A percentile compares a stretch with the other conserved stretches of the same genome.
Evolutionary conservation across 2,888 invertebrate species (phyloP).

Genomic region (Poecilobothrus nobilitatus): DNA sequence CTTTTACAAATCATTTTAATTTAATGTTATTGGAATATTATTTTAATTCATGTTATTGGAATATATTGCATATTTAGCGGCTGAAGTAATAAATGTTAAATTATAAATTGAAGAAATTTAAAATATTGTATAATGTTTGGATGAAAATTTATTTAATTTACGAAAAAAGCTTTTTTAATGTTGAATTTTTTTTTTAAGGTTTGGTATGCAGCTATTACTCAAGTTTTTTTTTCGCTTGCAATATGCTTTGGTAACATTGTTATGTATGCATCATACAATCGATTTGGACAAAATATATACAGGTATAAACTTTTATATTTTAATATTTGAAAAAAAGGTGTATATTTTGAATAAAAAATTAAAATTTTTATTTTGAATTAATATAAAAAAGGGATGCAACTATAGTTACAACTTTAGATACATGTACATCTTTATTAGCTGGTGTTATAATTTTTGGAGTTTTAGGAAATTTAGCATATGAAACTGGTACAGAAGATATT

Average conservation of each 20-base stretch:
- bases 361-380: conserved; percentile 19
- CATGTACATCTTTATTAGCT: conserved; percentile 71
- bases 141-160: neutral
- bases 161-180: neutral
- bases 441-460: conserved; percentile 78
- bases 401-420: conserved; percentile 73
- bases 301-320: conserved; percentile 34
- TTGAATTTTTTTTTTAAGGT: conserved; percentile 40
- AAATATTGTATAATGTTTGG: neutral
- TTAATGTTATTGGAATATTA: neutral
- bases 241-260: conserved; percentile 55
- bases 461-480: conserved; percentile 68
- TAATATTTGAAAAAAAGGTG: neutral
- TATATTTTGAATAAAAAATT: neutral
- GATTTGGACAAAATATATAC: conserved; percentile 52
- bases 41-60: too few species aligned
- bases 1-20: neutral
- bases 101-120: neutral
- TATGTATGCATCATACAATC: conserved; percentile 55
- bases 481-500: conserved; percentile 52
- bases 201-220: conserved; percentile 57
- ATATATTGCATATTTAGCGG: too few species aligned
- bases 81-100: too few species aligned
- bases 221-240: conserved; percentile 55
- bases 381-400: conserved; percentile 56